These are phyloP conservation scores for Vireo altiloquus DNA, from an alignment of 2,113 vertebrate genomes.

Conservation along the genomic window DNA sequence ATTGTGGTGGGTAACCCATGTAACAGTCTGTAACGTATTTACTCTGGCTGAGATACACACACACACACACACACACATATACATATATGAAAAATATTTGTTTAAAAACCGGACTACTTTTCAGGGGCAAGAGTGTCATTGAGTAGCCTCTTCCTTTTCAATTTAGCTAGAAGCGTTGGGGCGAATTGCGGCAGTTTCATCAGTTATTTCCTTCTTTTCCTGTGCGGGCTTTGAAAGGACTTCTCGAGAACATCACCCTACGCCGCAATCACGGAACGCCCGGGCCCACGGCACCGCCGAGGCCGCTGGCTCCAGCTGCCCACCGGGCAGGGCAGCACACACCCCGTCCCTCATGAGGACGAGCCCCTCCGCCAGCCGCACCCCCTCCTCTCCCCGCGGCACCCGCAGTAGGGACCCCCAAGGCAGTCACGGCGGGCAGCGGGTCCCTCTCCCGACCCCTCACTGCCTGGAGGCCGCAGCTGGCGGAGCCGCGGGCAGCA, in stretches of 20 bases:
- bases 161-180: not conserved
- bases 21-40: not conserved
- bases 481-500: not conserved
- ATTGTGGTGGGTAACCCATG: not conserved
- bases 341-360: fast-evolving
- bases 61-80: too few species aligned
- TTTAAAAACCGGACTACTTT: not conserved
- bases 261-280: fast-evolving
- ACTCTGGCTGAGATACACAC: not conserved
- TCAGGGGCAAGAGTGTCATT: not conserved
- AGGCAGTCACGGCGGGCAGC: fast-evolving
- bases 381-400: not conserved
- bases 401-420: fast-evolving
- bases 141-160: not conserved
- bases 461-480: fast-evolving
- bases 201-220: slow-evolving; percentile 42
- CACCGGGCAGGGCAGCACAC: not conserved
- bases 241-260: not conserved
- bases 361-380: fast-evolving
- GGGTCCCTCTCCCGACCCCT: not conserved
- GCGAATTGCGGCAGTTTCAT: not conserved
- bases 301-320: fast-evolving
- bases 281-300: fast-evolving
- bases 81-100: not conserved
- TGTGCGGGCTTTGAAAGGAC: not conserved